Evolutionary conservation across 2,113 vertebrate genomes (phyloP), one percentile per base, ranked within the genome.

Genomic region (Centropus unirufus): DNA sequence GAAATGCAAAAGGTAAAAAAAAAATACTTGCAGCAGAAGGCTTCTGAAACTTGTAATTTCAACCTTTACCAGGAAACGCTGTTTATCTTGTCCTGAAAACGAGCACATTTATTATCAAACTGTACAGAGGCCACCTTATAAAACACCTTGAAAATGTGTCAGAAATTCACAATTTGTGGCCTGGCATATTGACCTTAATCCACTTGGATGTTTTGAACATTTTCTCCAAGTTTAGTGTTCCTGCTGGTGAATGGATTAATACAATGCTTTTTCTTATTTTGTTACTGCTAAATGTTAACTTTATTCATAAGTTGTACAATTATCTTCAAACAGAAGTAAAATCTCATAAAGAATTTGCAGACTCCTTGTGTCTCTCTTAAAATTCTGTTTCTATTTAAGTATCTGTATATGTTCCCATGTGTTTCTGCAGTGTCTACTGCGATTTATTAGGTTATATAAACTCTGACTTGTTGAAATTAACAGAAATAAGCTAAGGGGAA

Each of bases 161-260:
- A 94, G 79, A 95, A 95, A 79, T 90, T n/a, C 88, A 44, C 26
- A 66, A 20, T 80, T 89, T 90, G 26, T 77, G n/a, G 34, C 32
- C 90, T 88, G 70, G 16, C 21, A 16, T 83, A 9, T 20, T 69
- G 87, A 67, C 34, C 59, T 90, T 80, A 21, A 36, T 12, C 40
- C 67, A 58, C 39, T 64, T 61, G 21, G 14, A 55, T 51, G 10
- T 29, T 83, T 70, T 52, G 70, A 90, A 67, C 11, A 64, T 69
- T 89, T 95, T 91, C 29, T 13, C 49, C 23, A 64, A 59, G 42
- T 83, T 73, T 62, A 54, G 23, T 54, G 17, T 9, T 69, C 24
- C 47, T 80, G 14, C 26, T 79, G 9, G 29, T 23, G 46, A 84
- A 72, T 63, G 21, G 8, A 85, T 87, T 85, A 68, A 62, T 62